phyloP scores from a whole-genome alignment of 2,113 vertebrate species.

The Epinephelus lanceolatus region DNA sequence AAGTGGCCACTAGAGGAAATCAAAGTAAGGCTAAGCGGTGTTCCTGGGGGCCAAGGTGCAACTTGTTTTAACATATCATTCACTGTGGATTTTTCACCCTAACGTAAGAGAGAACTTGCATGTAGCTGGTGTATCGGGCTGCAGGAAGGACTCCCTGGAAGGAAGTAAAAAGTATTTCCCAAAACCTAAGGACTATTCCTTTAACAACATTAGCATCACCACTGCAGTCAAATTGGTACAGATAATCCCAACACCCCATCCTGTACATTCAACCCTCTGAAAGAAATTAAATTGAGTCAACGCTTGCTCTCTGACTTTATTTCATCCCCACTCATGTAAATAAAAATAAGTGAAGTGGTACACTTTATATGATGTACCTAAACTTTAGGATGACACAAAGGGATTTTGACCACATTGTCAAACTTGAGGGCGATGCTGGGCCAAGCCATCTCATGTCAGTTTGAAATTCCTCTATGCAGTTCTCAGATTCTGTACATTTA shows the following conservation, averaged over 20 bases:
- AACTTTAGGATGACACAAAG: constrained; percentile 48
- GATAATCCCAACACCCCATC: constrained; percentile 1
- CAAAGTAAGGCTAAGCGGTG: too few species aligned
- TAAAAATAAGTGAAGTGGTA: constrained; percentile 20
- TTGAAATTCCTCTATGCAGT: neutral
- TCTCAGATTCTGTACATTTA: neutral
- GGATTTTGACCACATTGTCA: constrained; percentile 49
- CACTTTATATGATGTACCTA: neutral
- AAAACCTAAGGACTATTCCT: neutral
- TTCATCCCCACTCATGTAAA: constrained; percentile 52
- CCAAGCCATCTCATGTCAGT: constrained; percentile 16
- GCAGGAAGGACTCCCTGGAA: too few species aligned
- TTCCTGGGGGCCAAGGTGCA: too few species aligned
- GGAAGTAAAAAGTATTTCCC: neutral
- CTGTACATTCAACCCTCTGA: constrained; percentile 15
- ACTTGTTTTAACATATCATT: too few species aligned
- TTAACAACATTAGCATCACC: neutral
- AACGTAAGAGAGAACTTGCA: too few species aligned
- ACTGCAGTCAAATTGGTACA: constrained; percentile 46
- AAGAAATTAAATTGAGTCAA: neutral
- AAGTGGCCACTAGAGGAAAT: too few species aligned
- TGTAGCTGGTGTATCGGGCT: too few species aligned
- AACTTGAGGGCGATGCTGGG: constrained; percentile 38
- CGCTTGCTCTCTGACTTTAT: neutral
- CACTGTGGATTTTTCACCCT: too few species aligned